Evolutionary conservation across 2,888 invertebrate species (phyloP), one percentile per base, ranked within the genome.

Genomic region (Hipparchia sbordonii): DNA sequence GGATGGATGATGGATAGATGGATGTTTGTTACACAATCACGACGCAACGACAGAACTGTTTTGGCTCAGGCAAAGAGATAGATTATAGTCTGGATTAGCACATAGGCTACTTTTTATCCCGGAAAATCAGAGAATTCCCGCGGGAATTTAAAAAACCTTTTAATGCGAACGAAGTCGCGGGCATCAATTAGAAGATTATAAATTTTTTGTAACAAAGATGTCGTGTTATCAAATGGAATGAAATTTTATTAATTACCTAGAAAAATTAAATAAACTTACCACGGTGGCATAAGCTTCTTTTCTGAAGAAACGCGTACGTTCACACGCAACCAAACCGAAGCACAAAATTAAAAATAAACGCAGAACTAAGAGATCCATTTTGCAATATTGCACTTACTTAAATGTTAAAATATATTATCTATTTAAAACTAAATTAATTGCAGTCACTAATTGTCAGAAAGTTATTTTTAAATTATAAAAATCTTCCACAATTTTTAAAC

Each of bases 281-380:
- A 83, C 84, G 9, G 86, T 80, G 39, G 80, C 80, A 60, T 81
- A 82, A 4, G 80, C 81, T 46, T 85, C 82, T 72, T 84, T 85
- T 67, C 75, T 79, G 71, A 82, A 72, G 13, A 56, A 33, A 10
- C 74, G 56, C 74, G 84, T 83, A 0, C 79, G 77, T 48, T 82
- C 81, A 71, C 82, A 72, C 75, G 68, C 67, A 73, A 76, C 72
- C 76, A 80, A 73, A 76, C 79, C 75, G 65, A 72, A 76, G 74
- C 84, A 82, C 70, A 81, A 70, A 67, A 80, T 63, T 33, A 81
- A 71, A 67, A 76, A 72, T 59, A 72, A 46, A 52, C 56, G 71
- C 48, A 48, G 33, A 56, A 71, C 12, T 12, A 46, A 68, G 39
- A 56, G 12, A 2, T 6, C 9, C 72, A 75, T 75, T 56, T 33